Evolutionary conservation across 2,888 invertebrate genomes (phyloP), one percentile per base, ranked within the genome.

Genomic region (Schrankia costaestrigalis): DNA sequence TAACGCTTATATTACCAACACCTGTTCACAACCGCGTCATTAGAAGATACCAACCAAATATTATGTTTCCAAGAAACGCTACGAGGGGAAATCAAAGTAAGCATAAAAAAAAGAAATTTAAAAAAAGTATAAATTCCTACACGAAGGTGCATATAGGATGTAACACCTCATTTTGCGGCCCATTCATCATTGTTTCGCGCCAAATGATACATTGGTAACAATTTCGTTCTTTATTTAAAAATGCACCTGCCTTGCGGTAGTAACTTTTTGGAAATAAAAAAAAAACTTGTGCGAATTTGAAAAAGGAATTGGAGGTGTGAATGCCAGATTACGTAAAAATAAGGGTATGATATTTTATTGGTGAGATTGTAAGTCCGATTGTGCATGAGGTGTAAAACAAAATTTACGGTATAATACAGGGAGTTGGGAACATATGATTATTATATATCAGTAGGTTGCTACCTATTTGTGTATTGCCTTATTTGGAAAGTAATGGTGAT

Each of bases 131-230:
- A 18, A 3, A 44, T 51, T 42, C 36, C n/a, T 34, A 35, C 44
- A 50, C 45, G 42, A 14, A 48, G 26, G 25, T 44, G 31, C 26
- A 31, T 48, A 37, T 42, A 41, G 39, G 39, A 46, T 41, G 34
- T 49, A 61, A 51, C 56, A 58, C 58, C 50, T 63, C 46, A 49
- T 60, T 60, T 59, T 35, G 41, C 43, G 22, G 34, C 32, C 48
- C 41, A 47, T 63, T 46, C 54, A 56, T 65, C 65, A 60, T 42
- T 29, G 35, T 45, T n/a, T 50, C 35, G 28, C 35, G 31, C 31
- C 26, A 33, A 50, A 51, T 44, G 47, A 56, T 55, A 43, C 31
- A 46, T 36, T 19, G 35, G 18, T 31, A 43, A 35, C 37, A 55
- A 41, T 46, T 54, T 46, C 26, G 35, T 35, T 31, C 35, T 35